Evolutionary conservation across 1,140 invertebrate species (phyloP), one percentile per base, ranked within the genome.

Genomic region (Euschistus heros): DNA sequence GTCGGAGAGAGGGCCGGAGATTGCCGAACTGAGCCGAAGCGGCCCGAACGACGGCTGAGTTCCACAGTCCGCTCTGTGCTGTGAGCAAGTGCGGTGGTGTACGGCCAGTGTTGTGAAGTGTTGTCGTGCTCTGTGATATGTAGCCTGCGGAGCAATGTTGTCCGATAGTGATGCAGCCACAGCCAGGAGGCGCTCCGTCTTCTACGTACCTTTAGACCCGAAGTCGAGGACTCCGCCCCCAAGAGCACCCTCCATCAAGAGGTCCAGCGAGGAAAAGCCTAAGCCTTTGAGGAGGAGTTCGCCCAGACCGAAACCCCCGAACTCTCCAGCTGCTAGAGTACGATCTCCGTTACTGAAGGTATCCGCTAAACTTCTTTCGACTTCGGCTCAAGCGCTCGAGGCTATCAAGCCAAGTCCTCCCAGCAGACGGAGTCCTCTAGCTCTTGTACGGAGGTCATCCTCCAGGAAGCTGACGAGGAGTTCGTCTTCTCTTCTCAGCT

Each of bases 401-500:
- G 66, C 66, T n/a, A 55, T 70, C 24, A 57, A 18, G 20, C 66
- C 65, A 10, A 55, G 62, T 13, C 44, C 65, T 27, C 44, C 64
- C 17, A 13, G 62, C 59, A 33, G 67, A 22, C 57, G 61, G 42
- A 65, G 66, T 10, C 70, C 70, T 37, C 63, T 69, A 17, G 65
- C 70, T 2, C 68, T 79, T 52, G 85, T 87, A 66, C 76, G 86
- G 8, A 75, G 85, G 47, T 85, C 85, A 1, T 82, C 86, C 69
- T 86, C 85, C 68, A 86, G 84, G 0, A 88, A 87, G 73, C 71
- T 88, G 17, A 81, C 83, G 0, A 77, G 84, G 62, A 86, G 83
- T 69, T 84, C 73, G 59, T 71, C 70, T 5, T 76, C 76, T 60
- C 75, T 76, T 15, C 63, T 70, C n/a, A 65, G 65, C 24, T 64